Evolutionary conservation across 37 sponge, comb jelly and placozoan species (phyloP), one percentile per base, ranked within the genome.

Genomic region (Cladorhizidae sp.): DNA sequence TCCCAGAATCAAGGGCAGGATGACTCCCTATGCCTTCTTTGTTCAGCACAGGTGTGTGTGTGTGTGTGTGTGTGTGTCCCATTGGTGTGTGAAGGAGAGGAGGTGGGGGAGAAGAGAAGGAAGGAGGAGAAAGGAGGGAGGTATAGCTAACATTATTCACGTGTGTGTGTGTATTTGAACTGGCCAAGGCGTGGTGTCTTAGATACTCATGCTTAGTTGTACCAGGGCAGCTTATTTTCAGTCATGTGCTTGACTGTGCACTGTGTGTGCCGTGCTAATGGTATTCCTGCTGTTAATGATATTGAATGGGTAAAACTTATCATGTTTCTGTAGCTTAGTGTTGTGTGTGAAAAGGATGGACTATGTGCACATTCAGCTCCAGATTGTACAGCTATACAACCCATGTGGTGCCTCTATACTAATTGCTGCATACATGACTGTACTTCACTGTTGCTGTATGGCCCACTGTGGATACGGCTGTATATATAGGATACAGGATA

Each of bases 1-100:
- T 2, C 69, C 82, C 5, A 49, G 83, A 21, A 37, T 76, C 12
- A 29, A 61, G 45, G 90, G 90, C 23, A 50, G 90, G 35, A 89
- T 85, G 90, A 87, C 95, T 0, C 83, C 91, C 2, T 94, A 94
- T 54, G 91, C 95, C 35, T 94, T 91, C 82, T 94, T 88, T 76
- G 95, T 93, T 0, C 89, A 93, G 64, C 65, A 77, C 20, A 77
- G 74, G 74, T 74, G 25, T 21, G 18, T 42, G 23, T 59, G 18
- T 12, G 49, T 45, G 49, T 12, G 49, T 12, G 49, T 12, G 49
- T 12, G 49, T 45, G 72, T 45, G 49, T n/a, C n/a, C n/a, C n/a
- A n/a, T n/a, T n/a, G n/a, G n/a, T n/a, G n/a, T n/a, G n/a, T n/a
- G n/a, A n/a, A n/a, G n/a, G n/a, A n/a, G n/a, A n/a, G n/a, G n/a